A percentile compares a stretch with the other conserved stretches of the same genome.
Conservation (phyloP, 2,113 vertebrate genomes). For the Pituophis catenifer region DNA sequence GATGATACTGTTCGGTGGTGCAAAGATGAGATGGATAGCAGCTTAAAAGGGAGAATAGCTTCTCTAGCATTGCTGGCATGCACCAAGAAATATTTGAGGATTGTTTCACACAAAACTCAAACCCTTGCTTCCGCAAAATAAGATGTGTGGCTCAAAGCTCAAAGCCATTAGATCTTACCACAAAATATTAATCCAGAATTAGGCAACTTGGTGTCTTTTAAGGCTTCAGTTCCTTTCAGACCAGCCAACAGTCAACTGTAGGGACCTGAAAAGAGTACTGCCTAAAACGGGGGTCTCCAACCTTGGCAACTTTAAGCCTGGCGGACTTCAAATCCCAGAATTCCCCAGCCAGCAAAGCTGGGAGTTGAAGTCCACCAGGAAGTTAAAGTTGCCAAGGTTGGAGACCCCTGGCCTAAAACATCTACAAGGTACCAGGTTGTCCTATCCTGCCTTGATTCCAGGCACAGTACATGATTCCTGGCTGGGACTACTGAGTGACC, state of each 20-base stretch:
- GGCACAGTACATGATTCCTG: not conserved
- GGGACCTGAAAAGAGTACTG: not conserved
- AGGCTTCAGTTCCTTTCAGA: not conserved
- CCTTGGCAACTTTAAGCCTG: too few species aligned
- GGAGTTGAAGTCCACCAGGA: too few species aligned
- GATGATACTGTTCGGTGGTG: not conserved
- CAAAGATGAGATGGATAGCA: not conserved
- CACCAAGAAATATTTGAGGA: not conserved
- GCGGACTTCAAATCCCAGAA: too few species aligned
- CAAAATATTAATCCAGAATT: not conserved
- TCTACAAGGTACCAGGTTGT: not conserved
- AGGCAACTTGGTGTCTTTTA: not conserved
- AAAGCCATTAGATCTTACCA: not conserved
- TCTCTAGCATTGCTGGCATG: not conserved
- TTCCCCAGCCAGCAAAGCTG: too few species aligned
- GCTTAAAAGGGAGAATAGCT: not conserved
- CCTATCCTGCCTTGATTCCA: not conserved
- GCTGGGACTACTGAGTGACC: not conserved
- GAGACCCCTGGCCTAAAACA: not conserved
- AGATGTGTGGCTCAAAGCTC: not conserved
- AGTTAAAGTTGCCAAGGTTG: too few species aligned
- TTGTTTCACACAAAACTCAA: not conserved
- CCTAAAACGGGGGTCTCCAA: not conserved
- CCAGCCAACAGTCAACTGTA: not conserved
- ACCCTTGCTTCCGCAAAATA: not conserved